phyloP scores from a whole-genome alignment of 1,140 invertebrate genomes.

The Calephelis virginiensis region DNA sequence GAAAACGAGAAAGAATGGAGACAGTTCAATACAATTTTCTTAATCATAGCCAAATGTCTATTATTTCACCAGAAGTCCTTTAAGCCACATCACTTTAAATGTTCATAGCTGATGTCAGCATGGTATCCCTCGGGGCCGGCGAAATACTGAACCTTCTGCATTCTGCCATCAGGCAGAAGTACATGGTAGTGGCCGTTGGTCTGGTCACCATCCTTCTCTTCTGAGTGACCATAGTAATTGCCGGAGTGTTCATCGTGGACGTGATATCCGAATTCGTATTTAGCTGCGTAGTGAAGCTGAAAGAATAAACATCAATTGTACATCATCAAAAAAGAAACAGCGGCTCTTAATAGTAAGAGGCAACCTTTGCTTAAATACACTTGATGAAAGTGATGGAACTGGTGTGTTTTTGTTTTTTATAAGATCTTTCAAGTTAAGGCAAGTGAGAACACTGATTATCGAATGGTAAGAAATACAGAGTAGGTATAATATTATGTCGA shows the following conservation, averaged over 20 bases:
- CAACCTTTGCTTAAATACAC: background rate
- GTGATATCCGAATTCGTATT: slow-evolving; percentile 87
- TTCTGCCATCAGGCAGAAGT: slow-evolving; percentile 86
- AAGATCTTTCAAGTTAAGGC: no score
- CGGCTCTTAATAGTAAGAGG: background rate
- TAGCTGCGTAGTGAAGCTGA: slow-evolving; percentile 83
- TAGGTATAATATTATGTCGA: no score
- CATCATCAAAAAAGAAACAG: no score
- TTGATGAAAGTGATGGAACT: no score
- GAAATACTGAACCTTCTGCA: slow-evolving; percentile 87
- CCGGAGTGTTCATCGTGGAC: slow-evolving; percentile 84
- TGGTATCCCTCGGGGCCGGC: slow-evolving; percentile 87
- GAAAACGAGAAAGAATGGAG: no score
- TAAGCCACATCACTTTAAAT: slow-evolving; percentile 24
- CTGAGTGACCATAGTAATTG: slow-evolving; percentile 86
- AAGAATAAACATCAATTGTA: slow-evolving; percentile 3
- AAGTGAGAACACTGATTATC: no score
- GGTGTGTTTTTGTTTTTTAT: no score
- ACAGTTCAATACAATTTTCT: no score
- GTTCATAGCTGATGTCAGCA: slow-evolving; percentile 86
- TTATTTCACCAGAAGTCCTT: background rate
- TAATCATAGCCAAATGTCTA: no score
- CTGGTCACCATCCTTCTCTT: slow-evolving; percentile 81
- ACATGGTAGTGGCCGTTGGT: slow-evolving; percentile 88
- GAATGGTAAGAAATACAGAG: no score